Evolutionary conservation across 2,888 invertebrate genomes (phyloP).

Genomic region (Ommatoiulus sabulosus): DNA sequence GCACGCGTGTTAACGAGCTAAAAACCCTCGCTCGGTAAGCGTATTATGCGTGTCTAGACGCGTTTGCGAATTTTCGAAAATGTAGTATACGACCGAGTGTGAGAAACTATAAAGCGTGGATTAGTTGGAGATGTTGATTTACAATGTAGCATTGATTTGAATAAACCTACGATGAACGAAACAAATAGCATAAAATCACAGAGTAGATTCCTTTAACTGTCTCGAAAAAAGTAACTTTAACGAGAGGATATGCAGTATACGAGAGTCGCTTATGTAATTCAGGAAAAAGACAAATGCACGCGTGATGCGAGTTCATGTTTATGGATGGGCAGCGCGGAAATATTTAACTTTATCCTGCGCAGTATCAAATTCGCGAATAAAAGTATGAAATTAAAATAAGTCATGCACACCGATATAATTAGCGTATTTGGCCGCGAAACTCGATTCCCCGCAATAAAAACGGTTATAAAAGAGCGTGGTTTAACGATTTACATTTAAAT

Average conservation of each 20-base stretch:
- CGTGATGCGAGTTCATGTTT: neutral
- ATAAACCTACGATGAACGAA: too few species aligned
- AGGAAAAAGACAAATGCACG: neutral
- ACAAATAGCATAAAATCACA: too few species aligned
- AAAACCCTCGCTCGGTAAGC: neutral
- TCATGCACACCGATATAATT: constrained; percentile 8
- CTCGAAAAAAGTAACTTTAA: too few species aligned
- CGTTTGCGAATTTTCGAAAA: too few species aligned
- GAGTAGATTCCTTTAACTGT: too few species aligned
- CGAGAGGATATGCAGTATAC: too few species aligned
- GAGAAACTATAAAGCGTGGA: too few species aligned
- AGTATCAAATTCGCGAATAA: constrained; percentile 26
- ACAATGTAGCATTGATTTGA: too few species aligned
- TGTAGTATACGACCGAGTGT: too few species aligned
- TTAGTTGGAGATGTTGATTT: too few species aligned
- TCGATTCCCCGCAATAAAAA: neutral
- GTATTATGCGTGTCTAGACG: neutral
- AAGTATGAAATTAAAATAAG: constrained; percentile 38
- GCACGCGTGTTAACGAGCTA: neutral
- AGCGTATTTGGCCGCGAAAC: neutral
- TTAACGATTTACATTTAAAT: constrained; percentile 36
- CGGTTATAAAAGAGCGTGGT: neutral
- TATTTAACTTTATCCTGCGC: neutral
- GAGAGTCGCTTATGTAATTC: neutral
- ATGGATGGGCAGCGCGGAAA: neutral